Base-by-base conservation (phyloP, 1,140 invertebrate genomes). In the Euborellia annulipes region DNA sequence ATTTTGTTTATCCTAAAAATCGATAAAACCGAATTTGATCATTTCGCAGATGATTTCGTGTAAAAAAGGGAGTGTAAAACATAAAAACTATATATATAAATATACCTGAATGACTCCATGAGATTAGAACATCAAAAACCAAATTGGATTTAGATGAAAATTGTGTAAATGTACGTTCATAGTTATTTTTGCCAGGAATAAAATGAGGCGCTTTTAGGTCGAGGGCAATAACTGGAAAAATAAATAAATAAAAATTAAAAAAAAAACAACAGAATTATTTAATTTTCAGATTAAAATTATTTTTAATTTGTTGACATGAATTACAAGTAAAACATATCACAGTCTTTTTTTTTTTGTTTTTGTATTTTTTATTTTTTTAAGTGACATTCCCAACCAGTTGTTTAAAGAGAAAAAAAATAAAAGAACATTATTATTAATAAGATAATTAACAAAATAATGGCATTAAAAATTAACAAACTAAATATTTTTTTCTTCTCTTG, bases 61-160 rank as follows among this genome's bases (percentile, higher is more conserved):
- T 27, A 6, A 6, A 27, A 11, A 27, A 27, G 23, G 11, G 11
- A 27, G 4, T 27, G 23, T 27, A 27, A 27, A 27, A 27, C 23
- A 4, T 6, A 27, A 27, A 6, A 37, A 46, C n/a, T 20, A 18
- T n/a, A 4, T 32, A 7, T 14, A 36, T n/a, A 17, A 50, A 20
- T 42, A 47, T 61, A 68, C 67, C 61, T 55, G 66, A 61, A 46
- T 73, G 63, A 52, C 72, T 62, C 74, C 74, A 76, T 23, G 58
- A 52, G 32, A 75, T 7, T 40, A 74, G 60, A 13, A 74, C 54
- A 45, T 60, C 52, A 70, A 68, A 8, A 52, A 58, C 45, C 56
- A 52, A n/a, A 70, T 38, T 9, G 9, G 16, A 51, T 50, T 30
- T 62, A 56, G 39, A 63, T 50, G 22, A 74, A 55, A 47, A 60